Evolutionary conservation across 2,888 invertebrate genomes (phyloP).

Genomic region (Tetanocera ferruginea): DNA sequence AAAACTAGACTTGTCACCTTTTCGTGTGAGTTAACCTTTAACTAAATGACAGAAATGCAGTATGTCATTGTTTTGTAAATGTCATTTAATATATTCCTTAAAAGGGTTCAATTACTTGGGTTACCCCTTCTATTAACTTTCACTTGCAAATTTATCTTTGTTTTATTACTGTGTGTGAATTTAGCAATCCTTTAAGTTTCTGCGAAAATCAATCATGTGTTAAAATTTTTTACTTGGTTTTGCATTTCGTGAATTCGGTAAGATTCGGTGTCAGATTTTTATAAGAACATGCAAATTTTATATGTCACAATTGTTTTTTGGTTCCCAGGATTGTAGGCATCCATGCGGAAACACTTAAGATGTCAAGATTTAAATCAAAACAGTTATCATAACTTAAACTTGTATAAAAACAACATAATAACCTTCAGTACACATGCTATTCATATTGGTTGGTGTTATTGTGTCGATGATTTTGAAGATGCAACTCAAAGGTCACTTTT

Average conservation of each 20-base stretch:
- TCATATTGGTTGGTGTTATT: neutral
- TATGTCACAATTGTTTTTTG: conserved; percentile 2
- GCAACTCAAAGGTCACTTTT: conserved; percentile 3
- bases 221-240: neutral
- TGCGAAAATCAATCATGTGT: neutral
- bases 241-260: neutral
- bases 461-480: neutral
- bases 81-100: neutral
- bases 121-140: neutral
- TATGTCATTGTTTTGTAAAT: neutral
- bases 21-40: neutral
- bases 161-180: too few species aligned
- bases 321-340: neutral
- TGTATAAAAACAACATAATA: neutral
- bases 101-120: neutral
- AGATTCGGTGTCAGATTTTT: neutral
- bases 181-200: too few species aligned
- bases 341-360: conserved; percentile 17
- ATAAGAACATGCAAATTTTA: conserved; percentile 6
- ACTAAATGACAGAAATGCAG: neutral
- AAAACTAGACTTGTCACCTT: too few species aligned
- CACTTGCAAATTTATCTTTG: too few species aligned
- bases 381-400: neutral
- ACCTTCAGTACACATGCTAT: neutral
- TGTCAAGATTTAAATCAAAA: conserved; percentile 10